Conservation (phyloP, 2,888 invertebrate genomes). For the Laothoe populi region DNA sequence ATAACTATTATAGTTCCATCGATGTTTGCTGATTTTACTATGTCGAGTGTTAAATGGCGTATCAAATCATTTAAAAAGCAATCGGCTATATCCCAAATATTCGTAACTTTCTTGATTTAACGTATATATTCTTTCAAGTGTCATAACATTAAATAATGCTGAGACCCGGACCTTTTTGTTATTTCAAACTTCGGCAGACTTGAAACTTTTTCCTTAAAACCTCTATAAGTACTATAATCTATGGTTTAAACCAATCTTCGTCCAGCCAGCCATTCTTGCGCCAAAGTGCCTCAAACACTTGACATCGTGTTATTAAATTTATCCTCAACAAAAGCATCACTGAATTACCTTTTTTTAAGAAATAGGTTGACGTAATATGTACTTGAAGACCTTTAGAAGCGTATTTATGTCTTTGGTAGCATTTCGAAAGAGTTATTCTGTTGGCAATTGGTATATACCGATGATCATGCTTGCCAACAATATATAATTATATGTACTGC, state of each 20-base stretch:
- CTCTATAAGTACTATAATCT: not conserved
- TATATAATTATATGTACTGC: no score
- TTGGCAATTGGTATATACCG: not conserved
- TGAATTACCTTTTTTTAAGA: not conserved
- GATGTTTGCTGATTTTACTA: no score
- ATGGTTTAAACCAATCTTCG: conserved; percentile 2
- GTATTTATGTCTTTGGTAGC: not conserved
- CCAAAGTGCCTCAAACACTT: not conserved
- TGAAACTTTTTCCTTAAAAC: conserved; percentile 2
- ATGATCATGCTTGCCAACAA: no score
- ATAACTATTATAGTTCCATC: no score
- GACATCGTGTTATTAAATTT: conserved; percentile 8
- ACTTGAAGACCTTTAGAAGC: not conserved
- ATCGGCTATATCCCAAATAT: no score
- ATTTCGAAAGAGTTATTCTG: not conserved
- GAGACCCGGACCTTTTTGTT: not conserved
- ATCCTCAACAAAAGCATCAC: not conserved
- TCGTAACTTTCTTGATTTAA: no score
- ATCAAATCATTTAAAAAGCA: no score
- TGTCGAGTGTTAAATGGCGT: no score
- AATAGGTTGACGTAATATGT: not conserved
- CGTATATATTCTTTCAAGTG: not conserved
- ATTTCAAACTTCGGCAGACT: not conserved
- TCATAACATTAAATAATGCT: not conserved
- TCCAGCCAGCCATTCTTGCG: conserved; percentile 1